phyloP scores from a whole-genome alignment of 2,888 invertebrate genomes.

The Cantharis lateralis region DNA sequence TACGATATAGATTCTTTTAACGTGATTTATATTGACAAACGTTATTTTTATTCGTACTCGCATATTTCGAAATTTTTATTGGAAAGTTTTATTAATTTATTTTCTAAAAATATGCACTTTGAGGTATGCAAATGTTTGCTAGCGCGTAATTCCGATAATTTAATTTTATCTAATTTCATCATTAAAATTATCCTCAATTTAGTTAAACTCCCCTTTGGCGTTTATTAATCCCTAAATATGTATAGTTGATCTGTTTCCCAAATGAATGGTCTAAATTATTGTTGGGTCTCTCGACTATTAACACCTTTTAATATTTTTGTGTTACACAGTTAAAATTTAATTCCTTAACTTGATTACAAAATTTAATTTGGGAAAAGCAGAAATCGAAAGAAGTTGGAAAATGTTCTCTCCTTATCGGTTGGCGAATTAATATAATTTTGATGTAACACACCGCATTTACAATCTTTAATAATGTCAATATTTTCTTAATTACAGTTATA shows the following conservation, averaged over 20 bases:
- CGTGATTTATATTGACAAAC: not conserved
- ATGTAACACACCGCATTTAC: constrained; percentile 21
- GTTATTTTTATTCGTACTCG: not conserved
- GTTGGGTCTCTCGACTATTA: not conserved
- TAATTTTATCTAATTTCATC: constrained; percentile 41
- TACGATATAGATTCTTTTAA: not conserved
- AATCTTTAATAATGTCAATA: constrained; percentile 30
- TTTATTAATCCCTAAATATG: constrained; percentile 37
- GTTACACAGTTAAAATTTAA: not conserved
- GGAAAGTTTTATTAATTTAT: not conserved
- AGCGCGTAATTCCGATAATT: constrained; percentile 17
- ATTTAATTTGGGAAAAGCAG: not conserved
- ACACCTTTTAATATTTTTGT: not conserved
- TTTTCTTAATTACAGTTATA: constrained; percentile 70
- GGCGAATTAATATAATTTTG: not conserved
- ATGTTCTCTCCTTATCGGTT: not conserved
- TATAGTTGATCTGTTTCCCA: not conserved
- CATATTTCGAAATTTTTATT: not conserved
- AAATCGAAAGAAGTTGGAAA: not conserved
- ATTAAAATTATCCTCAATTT: constrained; percentile 43
- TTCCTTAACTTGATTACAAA: not conserved
- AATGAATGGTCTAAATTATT: not conserved
- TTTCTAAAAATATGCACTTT: not conserved
- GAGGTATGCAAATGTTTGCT: not conserved
- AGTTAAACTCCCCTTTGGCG: constrained; percentile 39